Percentiles rank a stretch among this genome's conserved stretches.
These are phyloP conservation scores for Drosophila testacea DNA, from an alignment of 2,888 invertebrate genomes.

Conservation along the genomic window DNA sequence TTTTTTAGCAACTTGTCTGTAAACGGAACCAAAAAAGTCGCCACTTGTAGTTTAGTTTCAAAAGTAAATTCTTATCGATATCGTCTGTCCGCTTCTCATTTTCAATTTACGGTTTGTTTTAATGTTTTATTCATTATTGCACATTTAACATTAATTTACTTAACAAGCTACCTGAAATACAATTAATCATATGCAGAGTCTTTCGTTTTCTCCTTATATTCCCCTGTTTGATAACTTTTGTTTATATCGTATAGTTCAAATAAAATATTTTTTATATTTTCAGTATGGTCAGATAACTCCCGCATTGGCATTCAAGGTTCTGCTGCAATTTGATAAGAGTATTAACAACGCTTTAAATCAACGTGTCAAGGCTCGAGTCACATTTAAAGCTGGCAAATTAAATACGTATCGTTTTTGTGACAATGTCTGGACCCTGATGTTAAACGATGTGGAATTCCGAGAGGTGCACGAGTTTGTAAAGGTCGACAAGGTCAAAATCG, in stretches of 20 bases:
- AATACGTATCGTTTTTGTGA: slow-evolving; percentile 98
- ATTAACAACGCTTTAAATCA: slow-evolving; percentile 97
- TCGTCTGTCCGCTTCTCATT: too few relatives aligned
- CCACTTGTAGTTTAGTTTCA: too few relatives aligned
- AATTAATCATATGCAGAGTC: neutral
- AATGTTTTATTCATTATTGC: neutral
- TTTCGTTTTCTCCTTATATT: too few relatives aligned
- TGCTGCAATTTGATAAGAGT: slow-evolving; percentile 98
- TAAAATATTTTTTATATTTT: slow-evolving; percentile 25
- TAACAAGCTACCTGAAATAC: neutral
- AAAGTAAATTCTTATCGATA: too few relatives aligned
- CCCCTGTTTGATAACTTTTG: too few relatives aligned
- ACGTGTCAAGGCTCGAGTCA: slow-evolving; percentile 95
- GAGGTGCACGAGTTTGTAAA: slow-evolving; percentile 97
- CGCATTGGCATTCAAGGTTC: slow-evolving; percentile 95
- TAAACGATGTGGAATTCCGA: slow-evolving; percentile 98
- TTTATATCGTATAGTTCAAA: neutral
- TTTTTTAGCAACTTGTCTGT: too few relatives aligned
- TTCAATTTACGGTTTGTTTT: too few relatives aligned
- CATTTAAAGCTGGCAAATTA: slow-evolving; percentile 95
- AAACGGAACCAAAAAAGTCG: too few relatives aligned
- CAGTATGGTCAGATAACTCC: slow-evolving; percentile 98
- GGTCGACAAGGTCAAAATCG: slow-evolving; percentile 98
- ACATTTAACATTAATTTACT: neutral
- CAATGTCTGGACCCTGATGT: slow-evolving; percentile 99